Evolutionary conservation across 1,140 invertebrate genomes (phyloP).

Genomic region (Subanguina moxae): DNA sequence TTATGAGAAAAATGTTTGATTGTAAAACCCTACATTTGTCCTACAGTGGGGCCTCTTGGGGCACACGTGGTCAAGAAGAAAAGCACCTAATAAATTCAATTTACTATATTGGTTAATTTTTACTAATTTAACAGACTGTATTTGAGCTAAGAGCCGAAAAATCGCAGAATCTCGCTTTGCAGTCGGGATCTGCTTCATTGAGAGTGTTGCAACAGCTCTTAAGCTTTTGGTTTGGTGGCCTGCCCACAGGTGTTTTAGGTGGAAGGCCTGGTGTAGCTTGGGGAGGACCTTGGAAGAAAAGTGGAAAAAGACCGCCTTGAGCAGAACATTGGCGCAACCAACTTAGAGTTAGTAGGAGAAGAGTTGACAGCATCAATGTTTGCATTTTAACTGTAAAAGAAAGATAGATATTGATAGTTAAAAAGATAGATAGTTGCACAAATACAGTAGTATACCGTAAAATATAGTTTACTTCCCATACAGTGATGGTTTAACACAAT

Average conservation of each 20-base stretch:
- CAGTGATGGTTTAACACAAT: too few relatives aligned
- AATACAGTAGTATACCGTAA: not conserved
- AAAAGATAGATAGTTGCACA: not conserved
- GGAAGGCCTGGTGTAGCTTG: slow-evolving; percentile 32
- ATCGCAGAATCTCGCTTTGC: slow-evolving; percentile 55
- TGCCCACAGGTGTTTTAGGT: slow-evolving; percentile 31
- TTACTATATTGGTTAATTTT: not conserved
- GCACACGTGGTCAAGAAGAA: slow-evolving; percentile 41
- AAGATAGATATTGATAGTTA: not conserved
- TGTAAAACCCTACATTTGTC: slow-evolving; percentile 47
- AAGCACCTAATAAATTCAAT: slow-evolving; percentile 39
- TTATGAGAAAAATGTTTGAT: too few relatives aligned
- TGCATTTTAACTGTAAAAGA: not conserved
- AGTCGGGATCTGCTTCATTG: slow-evolving; percentile 51
- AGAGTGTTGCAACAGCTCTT: slow-evolving; percentile 50
- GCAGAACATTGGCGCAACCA: not conserved
- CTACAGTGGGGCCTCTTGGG: slow-evolving; percentile 53
- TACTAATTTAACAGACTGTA: slow-evolving; percentile 20
- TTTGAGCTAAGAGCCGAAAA: slow-evolving; percentile 52
- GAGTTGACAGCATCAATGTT: too few relatives aligned
- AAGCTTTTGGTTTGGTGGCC: slow-evolving; percentile 49
- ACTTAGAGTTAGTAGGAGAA: slow-evolving; percentile 39
- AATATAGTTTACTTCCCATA: too few relatives aligned
- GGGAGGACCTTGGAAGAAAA: slow-evolving; percentile 33
- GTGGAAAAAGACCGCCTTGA: slow-evolving; percentile 29